Evolutionary conservation across 2,797 vertebrate genomes (phyloP), one percentile per base, ranked within the genome.

Genomic region (Semotilus atromaculatus): DNA sequence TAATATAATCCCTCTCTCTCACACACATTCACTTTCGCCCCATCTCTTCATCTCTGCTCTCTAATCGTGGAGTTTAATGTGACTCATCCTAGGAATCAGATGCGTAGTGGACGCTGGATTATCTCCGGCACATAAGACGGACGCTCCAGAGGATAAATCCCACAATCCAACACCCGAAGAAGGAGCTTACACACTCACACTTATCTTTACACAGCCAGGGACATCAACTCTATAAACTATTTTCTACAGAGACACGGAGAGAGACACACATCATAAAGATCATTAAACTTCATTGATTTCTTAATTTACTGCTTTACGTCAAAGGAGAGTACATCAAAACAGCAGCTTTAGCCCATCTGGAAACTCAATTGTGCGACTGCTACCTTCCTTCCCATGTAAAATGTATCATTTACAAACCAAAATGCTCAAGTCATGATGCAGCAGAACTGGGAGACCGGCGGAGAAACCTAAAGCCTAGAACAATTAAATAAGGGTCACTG

Each of bases 21-120:
- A 8, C 29, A 7, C 60, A 31, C 13, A 16, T 5, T 67, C n/a
- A 1, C 51, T 62, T 6, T 66, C 13, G 29, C 60, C 34, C 40
- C 11, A 45, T 80, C 62, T 18, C 58, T 43, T 38, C 10, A 43
- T 79, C 64, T 19, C 60, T 19, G 21, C 58, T 29, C 72, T 86
- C 40, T 83, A 86, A 89, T 79, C 74, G 60, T 55, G 45, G 48
- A 62, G 74, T 84, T 82, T 74, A 84, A 80, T 76, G 67, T 68
- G 11, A 71, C 70, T 45, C 66, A 67, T 66, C 62, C 62, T 34
- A 45, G 81, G 43, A 81, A 67, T 80, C 73, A 43, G 67, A 70
- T 60, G 76, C 45, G 80, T 51, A 34, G 51, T 81, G 53, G 85
- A 67, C 19, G 31, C 9, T 67, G 67, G 83, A 83, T 86, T 74